Percentiles rank a stretch among this genome's conserved stretches.
Evolutionary conservation across 2,113 vertebrate genomes (phyloP).

Genomic region (Lethenteron camtschaticum): DNA sequence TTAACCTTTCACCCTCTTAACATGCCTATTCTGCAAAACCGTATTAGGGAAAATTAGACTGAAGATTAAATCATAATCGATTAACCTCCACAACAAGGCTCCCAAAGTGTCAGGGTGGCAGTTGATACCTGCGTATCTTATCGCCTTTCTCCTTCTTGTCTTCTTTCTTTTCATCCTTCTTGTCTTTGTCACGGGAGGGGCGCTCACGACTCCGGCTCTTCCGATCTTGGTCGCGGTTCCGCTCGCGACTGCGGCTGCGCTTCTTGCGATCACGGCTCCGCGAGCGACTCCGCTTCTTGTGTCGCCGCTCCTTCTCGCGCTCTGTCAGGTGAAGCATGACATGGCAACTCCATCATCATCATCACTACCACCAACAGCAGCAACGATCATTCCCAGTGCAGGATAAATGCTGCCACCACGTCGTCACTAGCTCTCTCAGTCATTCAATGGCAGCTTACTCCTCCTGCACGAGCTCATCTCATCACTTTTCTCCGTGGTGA

Average conservation of each 20-base stretch:
- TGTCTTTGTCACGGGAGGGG: conserved; percentile 19
- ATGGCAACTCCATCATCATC: background rate
- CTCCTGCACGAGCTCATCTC: background rate
- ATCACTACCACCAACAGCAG: background rate
- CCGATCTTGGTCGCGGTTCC: conserved; percentile 18
- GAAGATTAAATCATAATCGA: background rate
- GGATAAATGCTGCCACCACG: background rate
- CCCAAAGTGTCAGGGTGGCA: background rate
- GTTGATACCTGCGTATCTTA: background rate
- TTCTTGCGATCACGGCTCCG: conserved; percentile 22
- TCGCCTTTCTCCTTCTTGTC: conserved; percentile 30
- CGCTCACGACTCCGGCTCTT: conserved; percentile 9
- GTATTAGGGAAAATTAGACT: conserved; percentile 18
- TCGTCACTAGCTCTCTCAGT: background rate
- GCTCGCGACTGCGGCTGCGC: conserved; percentile 27
- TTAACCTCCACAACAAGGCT: background rate
- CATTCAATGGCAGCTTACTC: background rate
- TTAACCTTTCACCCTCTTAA: no score
- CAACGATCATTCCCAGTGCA: background rate
- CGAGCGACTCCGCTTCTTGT: conserved; percentile 23
- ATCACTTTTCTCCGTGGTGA: no score
- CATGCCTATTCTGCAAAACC: conserved; percentile 18
- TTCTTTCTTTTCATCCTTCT: conserved; percentile 23
- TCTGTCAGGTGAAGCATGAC: conserved; percentile 15
- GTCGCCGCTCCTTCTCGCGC: conserved; percentile 23